These are phyloP conservation scores for Pseudopleuronectes americanus DNA, from an alignment of 2,797 vertebrate genomes.

Conservation along the genomic window DNA sequence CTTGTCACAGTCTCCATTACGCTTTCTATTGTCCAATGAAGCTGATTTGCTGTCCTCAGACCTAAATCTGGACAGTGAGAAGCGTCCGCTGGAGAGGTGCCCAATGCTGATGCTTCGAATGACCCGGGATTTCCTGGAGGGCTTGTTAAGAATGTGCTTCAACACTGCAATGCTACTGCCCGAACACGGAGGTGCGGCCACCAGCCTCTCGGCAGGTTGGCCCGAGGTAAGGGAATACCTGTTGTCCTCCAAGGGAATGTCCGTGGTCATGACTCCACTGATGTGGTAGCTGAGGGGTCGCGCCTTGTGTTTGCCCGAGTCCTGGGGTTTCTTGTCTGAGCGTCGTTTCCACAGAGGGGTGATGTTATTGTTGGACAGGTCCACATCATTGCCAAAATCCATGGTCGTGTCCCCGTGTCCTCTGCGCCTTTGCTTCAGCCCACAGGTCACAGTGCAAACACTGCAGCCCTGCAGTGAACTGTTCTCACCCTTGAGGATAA, in stretches of 20 bases:
- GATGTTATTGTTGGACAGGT: conserved; percentile 86
- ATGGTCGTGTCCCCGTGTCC: conserved; percentile 47
- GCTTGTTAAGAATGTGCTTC: conserved; percentile 82
- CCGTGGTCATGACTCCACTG: conserved; percentile 84
- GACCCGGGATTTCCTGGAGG: conserved; percentile 78
- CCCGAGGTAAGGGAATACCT: conserved; percentile 70
- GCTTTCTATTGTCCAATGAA: conserved; percentile 64
- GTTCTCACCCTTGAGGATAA: conserved; percentile 50
- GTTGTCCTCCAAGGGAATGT: conserved; percentile 87
- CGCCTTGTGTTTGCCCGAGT: conserved; percentile 64
- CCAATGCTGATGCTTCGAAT: conserved; percentile 78
- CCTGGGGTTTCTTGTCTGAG: conserved; percentile 64
- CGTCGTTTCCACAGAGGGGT: conserved; percentile 86
- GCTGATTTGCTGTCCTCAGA: conserved; percentile 60
- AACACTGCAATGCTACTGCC: conserved; percentile 54
- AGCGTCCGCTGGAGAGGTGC: conserved; percentile 77
- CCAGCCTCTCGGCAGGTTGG: conserved; percentile 73
- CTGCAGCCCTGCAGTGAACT: conserved; percentile 39
- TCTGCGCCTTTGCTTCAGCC: conserved; percentile 35
- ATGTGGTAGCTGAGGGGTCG: conserved; percentile 89
- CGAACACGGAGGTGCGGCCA: conserved; percentile 54
- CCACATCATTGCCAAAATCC: conserved; percentile 86
- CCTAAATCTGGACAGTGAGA: conserved; percentile 77
- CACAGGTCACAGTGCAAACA: conserved; percentile 53
- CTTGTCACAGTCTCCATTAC: conserved; percentile 47